Evolutionary conservation across 2,888 invertebrate species (phyloP).

Genomic region (Euclidia mi): DNA sequence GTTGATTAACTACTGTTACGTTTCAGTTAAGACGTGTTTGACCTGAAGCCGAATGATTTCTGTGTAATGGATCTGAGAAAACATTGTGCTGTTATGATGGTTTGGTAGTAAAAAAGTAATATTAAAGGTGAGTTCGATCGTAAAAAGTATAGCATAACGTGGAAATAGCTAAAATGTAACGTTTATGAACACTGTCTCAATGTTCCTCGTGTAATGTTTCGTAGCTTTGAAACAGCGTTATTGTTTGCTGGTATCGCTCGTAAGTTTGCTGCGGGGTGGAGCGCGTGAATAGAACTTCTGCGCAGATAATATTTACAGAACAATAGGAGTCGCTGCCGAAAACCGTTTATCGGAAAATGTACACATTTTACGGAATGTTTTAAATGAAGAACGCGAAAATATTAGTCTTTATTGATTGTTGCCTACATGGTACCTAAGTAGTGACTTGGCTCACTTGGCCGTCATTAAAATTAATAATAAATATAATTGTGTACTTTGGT

Average conservation of each 20-base stretch:
- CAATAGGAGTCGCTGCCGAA: too few relatives aligned
- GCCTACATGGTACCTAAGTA: too few relatives aligned
- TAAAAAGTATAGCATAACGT: slow-evolving; percentile 67
- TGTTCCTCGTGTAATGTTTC: slow-evolving; percentile 42
- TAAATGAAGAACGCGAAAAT: too few relatives aligned
- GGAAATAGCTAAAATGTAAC: slow-evolving; percentile 56
- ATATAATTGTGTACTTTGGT: too few relatives aligned
- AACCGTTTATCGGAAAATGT: too few relatives aligned
- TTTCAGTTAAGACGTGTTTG: slow-evolving; percentile 36
- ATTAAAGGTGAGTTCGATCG: slow-evolving; percentile 67
- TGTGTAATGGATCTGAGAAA: slow-evolving; percentile 63
- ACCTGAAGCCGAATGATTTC: slow-evolving; percentile 60
- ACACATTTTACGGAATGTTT: too few relatives aligned
- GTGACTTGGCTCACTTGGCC: too few relatives aligned
- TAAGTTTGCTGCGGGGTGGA: too few relatives aligned
- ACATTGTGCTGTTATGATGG: slow-evolving; percentile 69
- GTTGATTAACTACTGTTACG: slow-evolving; percentile 41
- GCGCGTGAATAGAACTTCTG: too few relatives aligned
- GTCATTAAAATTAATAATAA: too few relatives aligned
- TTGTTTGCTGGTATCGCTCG: slow-evolving; percentile 7
- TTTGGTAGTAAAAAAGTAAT: slow-evolving; percentile 74
- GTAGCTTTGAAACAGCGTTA: slow-evolving; percentile 29
- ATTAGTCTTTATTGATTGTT: too few relatives aligned
- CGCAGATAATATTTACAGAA: too few relatives aligned
- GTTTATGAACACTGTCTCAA: slow-evolving; percentile 40